phyloP scores from a whole-genome alignment of 2,797 vertebrate genomes.

The Perodicticus potto region DNA sequence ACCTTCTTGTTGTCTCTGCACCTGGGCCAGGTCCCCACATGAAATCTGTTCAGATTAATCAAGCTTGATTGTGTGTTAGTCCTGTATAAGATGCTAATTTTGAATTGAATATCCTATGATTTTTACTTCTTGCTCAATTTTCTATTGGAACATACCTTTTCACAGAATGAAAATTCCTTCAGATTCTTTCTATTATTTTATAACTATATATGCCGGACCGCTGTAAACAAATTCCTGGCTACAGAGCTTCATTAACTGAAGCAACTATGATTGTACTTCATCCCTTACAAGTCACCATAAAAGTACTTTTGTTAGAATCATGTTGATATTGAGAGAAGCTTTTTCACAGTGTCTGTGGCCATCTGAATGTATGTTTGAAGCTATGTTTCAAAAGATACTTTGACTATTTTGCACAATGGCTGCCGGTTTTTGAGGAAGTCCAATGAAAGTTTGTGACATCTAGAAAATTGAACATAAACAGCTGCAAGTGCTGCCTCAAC shows the following conservation, averaged over 20 bases:
- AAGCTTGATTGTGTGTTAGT: background rate
- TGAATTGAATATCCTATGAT: background rate
- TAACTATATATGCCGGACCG: too few species aligned
- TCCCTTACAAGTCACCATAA: background rate
- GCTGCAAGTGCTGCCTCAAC: slow-evolving; percentile 91
- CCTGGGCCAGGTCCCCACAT: background rate
- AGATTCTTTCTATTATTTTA: background rate
- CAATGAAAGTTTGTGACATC: slow-evolving; percentile 97
- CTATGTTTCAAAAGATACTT: slow-evolving; percentile 88
- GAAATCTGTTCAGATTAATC: background rate
- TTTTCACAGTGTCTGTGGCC: background rate
- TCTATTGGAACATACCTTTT: background rate
- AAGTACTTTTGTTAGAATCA: background rate
- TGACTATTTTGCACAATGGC: slow-evolving; percentile 94
- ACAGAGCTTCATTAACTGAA: background rate
- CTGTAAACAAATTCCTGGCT: background rate
- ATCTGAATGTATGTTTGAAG: background rate
- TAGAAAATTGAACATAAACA: slow-evolving; percentile 95
- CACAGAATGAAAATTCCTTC: background rate
- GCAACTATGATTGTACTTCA: background rate
- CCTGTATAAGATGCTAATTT: background rate
- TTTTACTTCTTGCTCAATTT: background rate
- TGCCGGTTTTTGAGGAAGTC: slow-evolving; percentile 95
- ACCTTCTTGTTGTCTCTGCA: background rate
- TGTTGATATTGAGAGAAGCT: background rate